A percentile compares a stretch with the other conserved stretches of the same genome.
Evolutionary conservation across 1,140 invertebrate species (phyloP).

Genomic region (Habropoda laboriosa): DNA sequence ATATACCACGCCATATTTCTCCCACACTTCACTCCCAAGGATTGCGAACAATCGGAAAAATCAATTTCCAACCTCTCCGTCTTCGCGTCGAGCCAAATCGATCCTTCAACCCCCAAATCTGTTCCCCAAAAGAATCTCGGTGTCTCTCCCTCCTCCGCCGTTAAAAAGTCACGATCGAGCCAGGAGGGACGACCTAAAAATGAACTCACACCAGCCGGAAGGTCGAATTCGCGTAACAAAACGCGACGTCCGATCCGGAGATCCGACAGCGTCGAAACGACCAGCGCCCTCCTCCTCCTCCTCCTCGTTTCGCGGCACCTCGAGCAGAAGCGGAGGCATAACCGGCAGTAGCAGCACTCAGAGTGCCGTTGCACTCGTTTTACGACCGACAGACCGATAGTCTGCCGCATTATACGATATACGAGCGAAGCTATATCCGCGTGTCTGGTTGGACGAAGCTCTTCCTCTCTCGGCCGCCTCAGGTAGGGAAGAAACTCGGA

Average conservation of each 20-base stretch:
- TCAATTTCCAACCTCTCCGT: too few species aligned
- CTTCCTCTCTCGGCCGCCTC: background rate
- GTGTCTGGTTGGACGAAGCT: slow-evolving; percentile 62
- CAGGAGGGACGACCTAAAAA: background rate
- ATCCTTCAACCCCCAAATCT: too few species aligned
- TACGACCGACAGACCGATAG: slow-evolving; percentile 73
- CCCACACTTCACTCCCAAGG: too few species aligned
- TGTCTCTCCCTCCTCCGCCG: too few species aligned
- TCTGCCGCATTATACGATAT: slow-evolving; percentile 78
- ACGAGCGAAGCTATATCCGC: slow-evolving; percentile 72
- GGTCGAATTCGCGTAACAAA: background rate
- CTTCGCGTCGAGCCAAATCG: too few species aligned
- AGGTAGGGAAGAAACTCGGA: slow-evolving; percentile 30
- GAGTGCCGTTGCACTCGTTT: slow-evolving; percentile 68
- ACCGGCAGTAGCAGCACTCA: slow-evolving; percentile 47
- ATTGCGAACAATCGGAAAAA: too few species aligned
- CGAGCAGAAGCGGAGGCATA: background rate
- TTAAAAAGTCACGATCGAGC: background rate
- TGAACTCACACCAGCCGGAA: too few species aligned
- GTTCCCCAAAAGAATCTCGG: too few species aligned
- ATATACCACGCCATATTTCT: too few species aligned
- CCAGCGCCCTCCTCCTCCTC: background rate
- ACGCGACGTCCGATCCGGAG: background rate
- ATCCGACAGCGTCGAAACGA: slow-evolving; percentile 10
- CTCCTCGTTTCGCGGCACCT: slow-evolving; percentile 6